Evolutionary conservation across 2,113 vertebrate species (phyloP).

Genomic region (Prochilodus magdalenae): DNA sequence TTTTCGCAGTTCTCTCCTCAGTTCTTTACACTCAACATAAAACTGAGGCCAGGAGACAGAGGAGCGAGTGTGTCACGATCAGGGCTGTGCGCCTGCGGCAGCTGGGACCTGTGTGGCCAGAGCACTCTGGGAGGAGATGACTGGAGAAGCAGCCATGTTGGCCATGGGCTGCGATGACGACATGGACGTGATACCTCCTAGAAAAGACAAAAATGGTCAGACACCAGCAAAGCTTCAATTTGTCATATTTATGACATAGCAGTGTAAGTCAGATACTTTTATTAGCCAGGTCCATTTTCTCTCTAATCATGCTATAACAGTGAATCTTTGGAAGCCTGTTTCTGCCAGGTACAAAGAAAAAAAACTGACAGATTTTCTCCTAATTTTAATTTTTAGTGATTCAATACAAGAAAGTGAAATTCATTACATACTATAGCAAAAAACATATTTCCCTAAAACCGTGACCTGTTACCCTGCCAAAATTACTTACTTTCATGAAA

Average conservation of each 20-base stretch:
- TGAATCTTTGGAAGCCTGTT: not conserved
- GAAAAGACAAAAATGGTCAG: not conserved
- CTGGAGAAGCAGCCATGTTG: conserved; percentile 67
- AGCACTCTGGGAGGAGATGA: conserved; percentile 68
- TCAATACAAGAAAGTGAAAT: too few species aligned
- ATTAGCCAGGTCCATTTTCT: not conserved
- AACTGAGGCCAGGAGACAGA: conserved; percentile 54
- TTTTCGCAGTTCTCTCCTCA: conserved; percentile 40
- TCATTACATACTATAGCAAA: too few species aligned
- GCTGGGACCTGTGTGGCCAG: conserved; percentile 67
- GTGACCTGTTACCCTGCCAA: too few species aligned
- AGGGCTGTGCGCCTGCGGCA: conserved; percentile 65
- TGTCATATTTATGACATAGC: not conserved
- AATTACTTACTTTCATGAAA: too few species aligned
- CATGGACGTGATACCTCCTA: conserved; percentile 68
- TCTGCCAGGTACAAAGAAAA: not conserved
- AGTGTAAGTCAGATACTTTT: not conserved
- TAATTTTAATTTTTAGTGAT: too few species aligned
- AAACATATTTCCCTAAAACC: too few species aligned
- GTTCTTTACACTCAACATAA: conserved; percentile 56
- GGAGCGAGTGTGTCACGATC: conserved; percentile 43
- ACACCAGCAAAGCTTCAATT: not conserved
- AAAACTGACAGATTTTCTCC: not conserved
- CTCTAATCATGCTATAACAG: not conserved
- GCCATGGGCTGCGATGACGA: conserved; percentile 65